Base-by-base conservation (phyloP, 2,888 invertebrate genomes). In the Mystacides longicornis region DNA sequence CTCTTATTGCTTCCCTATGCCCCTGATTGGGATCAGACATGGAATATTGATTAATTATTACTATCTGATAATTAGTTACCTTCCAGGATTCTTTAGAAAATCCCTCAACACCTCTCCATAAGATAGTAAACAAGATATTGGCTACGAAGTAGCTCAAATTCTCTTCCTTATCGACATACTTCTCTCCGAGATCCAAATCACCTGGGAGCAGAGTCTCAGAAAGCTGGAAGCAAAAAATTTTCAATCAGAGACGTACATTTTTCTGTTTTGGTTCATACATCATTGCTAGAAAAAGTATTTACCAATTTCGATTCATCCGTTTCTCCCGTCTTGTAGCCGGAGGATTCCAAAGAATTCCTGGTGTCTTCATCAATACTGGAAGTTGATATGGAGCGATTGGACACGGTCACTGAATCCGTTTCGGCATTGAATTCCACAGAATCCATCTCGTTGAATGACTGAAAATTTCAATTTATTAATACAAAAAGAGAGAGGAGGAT, bases 31-130 rank as follows among this genome's bases (percentile, higher is more conserved):
- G n/a, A n/a, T n/a, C n/a, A n/a, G n/a, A n/a, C n/a, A n/a, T n/a
- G n/a, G n/a, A n/a, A n/a, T n/a, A n/a, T n/a, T n/a, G n/a, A n/a
- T n/a, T n/a, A n/a, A n/a, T n/a, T n/a, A n/a, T n/a, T n/a, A n/a
- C n/a, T n/a, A n/a, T n/a, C n/a, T n/a, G n/a, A n/a, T 7, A 27
- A 27, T 5, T 11, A 27, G 7, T 62, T 63, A 75, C 77, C 70
- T 76, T 79, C 81, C 82, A 83, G 27, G 77, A 74, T 14, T 75
- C 71, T 21, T 73, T 71, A 62, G 74, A 73, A 21, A 78, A 77
- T 48, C 79, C 79, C 52, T 77, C 73, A 19, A 82, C 73, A 16
- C 82, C 82, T 60, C 79, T 74, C 82, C 82, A 82, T 65, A 81
- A 72, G 1, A 83, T 67, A 7, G 79, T 80, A 60, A 80, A 78